Percentiles rank a stretch among this genome's conserved stretches.
phyloP scores from a whole-genome alignment of 2,888 invertebrate species.

The Petrolisthes manimaculis region DNA sequence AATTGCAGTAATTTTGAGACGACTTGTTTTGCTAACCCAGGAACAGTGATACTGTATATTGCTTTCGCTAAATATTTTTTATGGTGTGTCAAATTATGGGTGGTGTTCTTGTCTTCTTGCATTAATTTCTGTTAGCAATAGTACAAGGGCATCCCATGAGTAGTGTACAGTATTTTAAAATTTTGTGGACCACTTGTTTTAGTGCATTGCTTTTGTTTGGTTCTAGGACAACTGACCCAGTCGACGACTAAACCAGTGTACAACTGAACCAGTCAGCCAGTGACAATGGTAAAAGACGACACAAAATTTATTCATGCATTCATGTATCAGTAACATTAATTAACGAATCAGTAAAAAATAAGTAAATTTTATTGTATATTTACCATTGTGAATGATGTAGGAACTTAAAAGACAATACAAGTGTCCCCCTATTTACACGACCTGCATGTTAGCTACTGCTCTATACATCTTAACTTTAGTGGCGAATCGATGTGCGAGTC shows the following conservation, averaged over 20 bases:
- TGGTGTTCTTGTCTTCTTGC: too few species aligned
- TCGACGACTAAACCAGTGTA: not conserved
- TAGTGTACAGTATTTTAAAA: too few species aligned
- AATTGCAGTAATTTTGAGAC: too few species aligned
- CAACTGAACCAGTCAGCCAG: slow-evolving; percentile 24
- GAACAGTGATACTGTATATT: too few species aligned
- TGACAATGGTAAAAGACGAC: not conserved
- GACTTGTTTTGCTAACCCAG: too few species aligned
- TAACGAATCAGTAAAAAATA: not conserved
- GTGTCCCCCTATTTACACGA: slow-evolving; percentile 19
- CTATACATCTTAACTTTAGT: not conserved
- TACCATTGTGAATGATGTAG: not conserved
- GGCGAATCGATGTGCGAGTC: not conserved
- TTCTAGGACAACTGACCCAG: slow-evolving; percentile 4
- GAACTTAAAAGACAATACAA: too few species aligned
- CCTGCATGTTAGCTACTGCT: slow-evolving; percentile 18
- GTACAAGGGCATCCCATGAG: too few species aligned
- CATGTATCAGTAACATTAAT: not conserved
- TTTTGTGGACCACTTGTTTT: too few species aligned
- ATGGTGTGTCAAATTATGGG: too few species aligned
- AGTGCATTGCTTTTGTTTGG: not conserved
- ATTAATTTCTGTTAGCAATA: too few species aligned
- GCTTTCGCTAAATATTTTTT: too few species aligned
- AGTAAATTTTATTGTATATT: not conserved
- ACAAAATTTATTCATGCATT: slow-evolving; percentile 5